Evolutionary conservation across 2,888 invertebrate species (phyloP).

Genomic region (Teleogryllus oceanicus): DNA sequence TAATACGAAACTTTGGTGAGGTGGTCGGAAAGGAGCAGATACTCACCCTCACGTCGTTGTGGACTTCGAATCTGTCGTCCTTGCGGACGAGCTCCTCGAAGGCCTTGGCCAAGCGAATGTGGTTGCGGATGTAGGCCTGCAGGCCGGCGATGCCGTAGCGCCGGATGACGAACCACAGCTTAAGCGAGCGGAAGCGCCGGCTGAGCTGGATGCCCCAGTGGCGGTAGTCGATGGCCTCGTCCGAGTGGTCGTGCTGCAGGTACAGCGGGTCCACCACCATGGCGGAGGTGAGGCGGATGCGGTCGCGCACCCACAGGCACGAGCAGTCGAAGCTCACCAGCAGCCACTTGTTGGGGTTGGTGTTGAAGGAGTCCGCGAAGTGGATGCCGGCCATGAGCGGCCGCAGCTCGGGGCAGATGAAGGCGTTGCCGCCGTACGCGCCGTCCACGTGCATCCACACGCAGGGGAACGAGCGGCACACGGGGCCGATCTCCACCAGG

Average conservation of each 20-base stretch:
- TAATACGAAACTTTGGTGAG: too few relatives aligned
- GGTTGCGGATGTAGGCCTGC: conserved; percentile 79
- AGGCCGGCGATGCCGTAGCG: conserved; percentile 77
- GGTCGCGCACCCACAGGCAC: conserved; percentile 73
- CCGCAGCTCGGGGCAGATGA: conserved; percentile 81
- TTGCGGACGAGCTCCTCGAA: conserved; percentile 66
- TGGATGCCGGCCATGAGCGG: conserved; percentile 62
- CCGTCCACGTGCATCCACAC: conserved; percentile 88
- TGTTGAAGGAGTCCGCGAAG: conserved; percentile 80
- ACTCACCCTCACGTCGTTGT: conserved; percentile 63
- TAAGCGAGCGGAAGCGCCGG: conserved; percentile 77
- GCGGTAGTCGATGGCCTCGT: conserved; percentile 65
- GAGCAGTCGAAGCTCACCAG: conserved; percentile 83
- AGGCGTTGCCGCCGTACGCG: conserved; percentile 81
- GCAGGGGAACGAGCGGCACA: conserved; percentile 58
- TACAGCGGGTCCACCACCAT: conserved; percentile 84
- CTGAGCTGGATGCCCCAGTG: conserved; percentile 88
- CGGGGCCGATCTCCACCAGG: conserved; percentile 70
- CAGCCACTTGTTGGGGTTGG: conserved; percentile 85
- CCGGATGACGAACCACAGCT: conserved; percentile 83
- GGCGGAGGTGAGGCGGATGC: conserved; percentile 73
- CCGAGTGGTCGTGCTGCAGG: conserved; percentile 74
- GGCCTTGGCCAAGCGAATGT: conserved; percentile 70
- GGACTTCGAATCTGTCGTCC: conserved; percentile 71
- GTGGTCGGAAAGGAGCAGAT: neutral